These are phyloP conservation scores for Clivina fossor DNA, from an alignment of 2,888 invertebrate species.

Conservation along the genomic window DNA sequence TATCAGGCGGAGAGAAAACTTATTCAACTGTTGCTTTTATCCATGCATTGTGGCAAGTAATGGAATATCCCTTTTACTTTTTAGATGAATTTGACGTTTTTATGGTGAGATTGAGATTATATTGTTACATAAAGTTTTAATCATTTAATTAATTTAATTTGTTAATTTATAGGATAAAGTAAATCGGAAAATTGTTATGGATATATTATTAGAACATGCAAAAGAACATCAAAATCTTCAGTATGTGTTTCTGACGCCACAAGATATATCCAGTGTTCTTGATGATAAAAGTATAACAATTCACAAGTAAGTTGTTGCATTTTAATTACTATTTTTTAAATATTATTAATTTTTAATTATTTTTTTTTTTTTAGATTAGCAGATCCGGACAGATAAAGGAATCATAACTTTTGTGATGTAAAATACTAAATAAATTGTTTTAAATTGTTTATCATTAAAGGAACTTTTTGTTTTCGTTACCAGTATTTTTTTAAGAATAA, in stretches of 20 bases:
- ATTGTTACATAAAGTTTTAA: slow-evolving; percentile 4
- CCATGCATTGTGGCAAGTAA: slow-evolving; percentile 89
- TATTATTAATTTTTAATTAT: too few species aligned
- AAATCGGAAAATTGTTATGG: slow-evolving; percentile 77
- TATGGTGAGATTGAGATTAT: slow-evolving; percentile 77
- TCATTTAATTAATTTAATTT: slow-evolving; percentile 12
- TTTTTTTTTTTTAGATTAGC: too few species aligned
- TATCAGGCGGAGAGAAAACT: slow-evolving; percentile 95
- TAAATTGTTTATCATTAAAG: too few species aligned
- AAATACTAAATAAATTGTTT: too few species aligned
- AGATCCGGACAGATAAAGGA: too few species aligned
- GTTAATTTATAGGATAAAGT: slow-evolving; percentile 70
- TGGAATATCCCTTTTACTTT: slow-evolving; percentile 89
- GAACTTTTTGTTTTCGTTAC: too few species aligned
- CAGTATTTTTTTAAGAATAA: too few species aligned
- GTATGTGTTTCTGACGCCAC: slow-evolving; percentile 89
- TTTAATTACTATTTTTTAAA: too few species aligned
- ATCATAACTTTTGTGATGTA: too few species aligned
- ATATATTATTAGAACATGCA: slow-evolving; percentile 76
- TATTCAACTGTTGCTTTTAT: slow-evolving; percentile 95
- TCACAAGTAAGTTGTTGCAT: too few species aligned
- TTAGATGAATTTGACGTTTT: slow-evolving; percentile 97
- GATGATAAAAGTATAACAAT: too few species aligned
- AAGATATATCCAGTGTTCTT: slow-evolving; percentile 67
- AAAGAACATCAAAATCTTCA: slow-evolving; percentile 67